Conservation (phyloP, 2,113 vertebrate species). For the Varanus salvator region DNA sequence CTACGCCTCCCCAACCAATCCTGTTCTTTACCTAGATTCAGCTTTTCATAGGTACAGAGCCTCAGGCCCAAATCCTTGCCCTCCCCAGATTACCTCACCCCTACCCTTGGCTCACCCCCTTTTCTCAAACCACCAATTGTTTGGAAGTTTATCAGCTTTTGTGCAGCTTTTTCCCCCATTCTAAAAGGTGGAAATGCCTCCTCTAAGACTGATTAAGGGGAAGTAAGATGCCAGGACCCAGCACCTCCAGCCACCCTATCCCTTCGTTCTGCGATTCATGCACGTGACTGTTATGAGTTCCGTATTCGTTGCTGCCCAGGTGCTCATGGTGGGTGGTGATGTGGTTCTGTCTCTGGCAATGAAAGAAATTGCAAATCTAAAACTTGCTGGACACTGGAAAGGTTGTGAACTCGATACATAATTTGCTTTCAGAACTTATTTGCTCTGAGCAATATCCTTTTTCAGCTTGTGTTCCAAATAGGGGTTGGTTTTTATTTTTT, state of each 20-base stretch:
- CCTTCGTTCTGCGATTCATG: background rate
- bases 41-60: background rate
- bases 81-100: too few species aligned
- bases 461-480: constrained; percentile 17
- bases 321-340: background rate
- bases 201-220: too few species aligned
- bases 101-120: too few species aligned
- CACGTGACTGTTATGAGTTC: background rate
- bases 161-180: too few species aligned
- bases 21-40: background rate
- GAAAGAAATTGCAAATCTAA: background rate
- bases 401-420: background rate
- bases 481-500: background rate
- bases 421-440: background rate
- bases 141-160: too few species aligned
- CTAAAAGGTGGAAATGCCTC: too few species aligned
- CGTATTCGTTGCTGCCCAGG: background rate
- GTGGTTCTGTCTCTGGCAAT: background rate
- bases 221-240: too few species aligned
- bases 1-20: background rate
- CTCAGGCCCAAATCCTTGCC: too few species aligned
- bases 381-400: background rate
- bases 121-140: too few species aligned
- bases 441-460: constrained; percentile 31
- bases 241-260: too few species aligned